Base-by-base conservation (phyloP, 2,113 vertebrate species). In the Sula dactylatra region DNA sequence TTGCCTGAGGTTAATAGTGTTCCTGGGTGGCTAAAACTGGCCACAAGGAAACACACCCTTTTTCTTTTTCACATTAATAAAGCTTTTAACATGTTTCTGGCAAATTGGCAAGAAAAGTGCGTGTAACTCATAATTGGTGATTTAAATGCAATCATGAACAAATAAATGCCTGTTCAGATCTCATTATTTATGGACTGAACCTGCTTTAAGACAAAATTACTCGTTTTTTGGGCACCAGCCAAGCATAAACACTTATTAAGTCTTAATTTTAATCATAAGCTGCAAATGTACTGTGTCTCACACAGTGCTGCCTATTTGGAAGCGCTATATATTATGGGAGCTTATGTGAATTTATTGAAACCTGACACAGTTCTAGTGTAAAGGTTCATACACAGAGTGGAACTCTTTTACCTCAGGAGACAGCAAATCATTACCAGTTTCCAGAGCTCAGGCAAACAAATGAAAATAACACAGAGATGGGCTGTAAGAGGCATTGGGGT, bases 131-230 rank as follows among this genome's bases (percentile, higher is more conserved):
- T 98, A 98, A 98, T 98, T 98, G 97, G 98, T 94, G 97, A 98
- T 98, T 98, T 98, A 98, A 98, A 97, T 86, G 94, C 96, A 98
- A 98, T 98, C 94, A 96, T 82, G 98, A 98, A 98, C 98, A 98
- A 98, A 98, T 98, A 98, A 98, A 98, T 96, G 95, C 97, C 97
- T 98, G 97, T 98, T 98, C 82, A 98, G 96, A 96, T 98, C 98
- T 98, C 97, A 97, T 98, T 98, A 98, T 98, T 98, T 98, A 98
- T 95, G 97, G 96, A 97, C 97, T 88, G 94, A 98, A 97, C 93
- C 96, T 98, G 92, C 96, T 98, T 96, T 94, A 94, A 98, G 98
- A 98, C 93, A 97, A 96, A 97, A 97, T 96, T 94, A 93, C 97
- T 96, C 97, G 92, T 96, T 96, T 91, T 94, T 95, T 98, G 98